Evolutionary conservation across 2,888 invertebrate species (phyloP).

Genomic region (Eledona agricola): DNA sequence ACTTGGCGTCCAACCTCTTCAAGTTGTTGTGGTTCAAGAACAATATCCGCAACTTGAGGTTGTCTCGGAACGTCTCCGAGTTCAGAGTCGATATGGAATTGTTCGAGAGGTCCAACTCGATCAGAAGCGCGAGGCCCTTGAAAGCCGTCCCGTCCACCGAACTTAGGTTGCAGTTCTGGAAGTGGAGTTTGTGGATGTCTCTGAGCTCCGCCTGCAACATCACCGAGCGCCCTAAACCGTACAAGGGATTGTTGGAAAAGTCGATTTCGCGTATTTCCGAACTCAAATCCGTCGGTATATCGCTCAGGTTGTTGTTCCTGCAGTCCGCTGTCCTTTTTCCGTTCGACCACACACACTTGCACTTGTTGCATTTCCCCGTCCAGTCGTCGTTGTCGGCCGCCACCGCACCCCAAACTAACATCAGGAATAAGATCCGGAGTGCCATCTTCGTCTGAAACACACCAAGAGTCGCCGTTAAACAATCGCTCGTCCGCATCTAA

Average conservation of each 20-base stretch:
- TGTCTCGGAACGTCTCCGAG: constrained; percentile 75
- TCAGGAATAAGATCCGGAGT: constrained; percentile 48
- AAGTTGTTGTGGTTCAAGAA: constrained; percentile 80
- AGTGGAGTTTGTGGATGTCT: constrained; percentile 82
- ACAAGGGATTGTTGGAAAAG: constrained; percentile 75
- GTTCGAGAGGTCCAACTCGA: constrained; percentile 82
- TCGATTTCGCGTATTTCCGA: constrained; percentile 77
- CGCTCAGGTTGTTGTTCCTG: constrained; percentile 64
- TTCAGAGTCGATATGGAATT: constrained; percentile 75
- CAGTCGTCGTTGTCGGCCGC: constrained; percentile 65
- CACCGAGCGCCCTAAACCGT: constrained; percentile 71
- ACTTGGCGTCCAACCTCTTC: constrained; percentile 74
- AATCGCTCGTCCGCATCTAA: too few species aligned
- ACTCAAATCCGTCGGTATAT: constrained; percentile 78
- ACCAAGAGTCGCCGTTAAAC: constrained; percentile 10
- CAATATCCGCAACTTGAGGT: constrained; percentile 75
- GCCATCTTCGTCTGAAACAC: constrained; percentile 48
- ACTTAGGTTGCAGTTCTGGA: constrained; percentile 78
- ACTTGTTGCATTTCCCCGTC: constrained; percentile 66
- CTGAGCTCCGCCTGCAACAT: constrained; percentile 75
- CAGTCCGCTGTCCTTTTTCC: constrained; percentile 89
- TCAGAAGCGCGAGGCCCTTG: constrained; percentile 77
- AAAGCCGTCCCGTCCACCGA: constrained; percentile 80
- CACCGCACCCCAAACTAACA: constrained; percentile 59
- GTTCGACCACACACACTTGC: constrained; percentile 86